These are phyloP conservation scores for Strigamia transsilvanica DNA, from an alignment of 2,888 invertebrate species.

Conservation along the genomic window DNA sequence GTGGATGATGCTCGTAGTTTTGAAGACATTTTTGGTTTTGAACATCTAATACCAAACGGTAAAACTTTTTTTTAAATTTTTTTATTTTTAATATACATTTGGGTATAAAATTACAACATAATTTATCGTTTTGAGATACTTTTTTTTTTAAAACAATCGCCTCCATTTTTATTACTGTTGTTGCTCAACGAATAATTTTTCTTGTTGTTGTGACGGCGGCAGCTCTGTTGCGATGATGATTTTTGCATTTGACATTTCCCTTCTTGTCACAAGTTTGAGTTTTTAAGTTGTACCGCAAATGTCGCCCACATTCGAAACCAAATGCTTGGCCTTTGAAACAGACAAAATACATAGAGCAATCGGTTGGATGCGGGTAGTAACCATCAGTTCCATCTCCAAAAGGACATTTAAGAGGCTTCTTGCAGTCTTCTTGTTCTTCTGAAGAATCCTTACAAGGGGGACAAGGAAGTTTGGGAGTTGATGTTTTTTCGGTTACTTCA, in stretches of 20 bases:
- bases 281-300: not conserved
- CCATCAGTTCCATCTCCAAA: not conserved
- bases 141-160: no score
- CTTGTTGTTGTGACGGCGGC: no score
- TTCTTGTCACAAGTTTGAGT: not conserved
- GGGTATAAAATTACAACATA: no score
- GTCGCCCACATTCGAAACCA: not conserved
- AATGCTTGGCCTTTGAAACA: not conserved
- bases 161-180: no score
- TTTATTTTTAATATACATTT: no score
- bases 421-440: not conserved
- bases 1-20: no score
- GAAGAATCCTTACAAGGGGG: not conserved
- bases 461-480: not conserved
- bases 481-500: not conserved
- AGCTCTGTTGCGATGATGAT: not conserved
- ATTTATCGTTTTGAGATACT: no score
- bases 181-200: no score
- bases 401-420: conserved; percentile 6
- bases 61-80: no score
- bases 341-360: not conserved
- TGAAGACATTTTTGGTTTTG: no score
- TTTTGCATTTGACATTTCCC: not conserved
- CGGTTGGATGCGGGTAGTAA: not conserved
- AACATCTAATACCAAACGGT: no score